Evolutionary conservation across 2,797 vertebrate species (phyloP).

Genomic region (Pseudocheirus occidentalis): DNA sequence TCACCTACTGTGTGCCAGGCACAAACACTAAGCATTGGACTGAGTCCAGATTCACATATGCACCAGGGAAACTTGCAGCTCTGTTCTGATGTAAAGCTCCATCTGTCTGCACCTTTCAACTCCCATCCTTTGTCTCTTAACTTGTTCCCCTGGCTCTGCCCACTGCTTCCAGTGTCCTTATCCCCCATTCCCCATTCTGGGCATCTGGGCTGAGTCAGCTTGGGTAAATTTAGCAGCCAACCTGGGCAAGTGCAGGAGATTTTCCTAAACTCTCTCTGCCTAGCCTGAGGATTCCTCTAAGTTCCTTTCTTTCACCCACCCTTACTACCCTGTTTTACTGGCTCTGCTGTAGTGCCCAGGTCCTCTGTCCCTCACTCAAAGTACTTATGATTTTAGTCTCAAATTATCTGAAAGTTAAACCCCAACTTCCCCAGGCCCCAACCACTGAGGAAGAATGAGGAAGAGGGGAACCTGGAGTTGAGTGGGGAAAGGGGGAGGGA

Average conservation of each 20-base stretch:
- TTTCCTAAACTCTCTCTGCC: constrained; percentile 58
- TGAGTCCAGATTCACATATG: not conserved
- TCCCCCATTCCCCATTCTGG: constrained; percentile 67
- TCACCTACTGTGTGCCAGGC: not conserved
- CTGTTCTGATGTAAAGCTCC: constrained; percentile 54
- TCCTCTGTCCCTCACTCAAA: constrained; percentile 18
- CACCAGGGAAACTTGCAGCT: not conserved
- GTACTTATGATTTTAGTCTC: constrained; percentile 35
- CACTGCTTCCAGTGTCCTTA: constrained; percentile 30
- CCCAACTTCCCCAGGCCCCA: not conserved
- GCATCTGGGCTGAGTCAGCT: constrained; percentile 75
- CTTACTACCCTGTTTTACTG: not conserved
- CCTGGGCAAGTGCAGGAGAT: constrained; percentile 62
- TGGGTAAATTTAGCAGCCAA: constrained; percentile 72
- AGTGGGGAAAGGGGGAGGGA: not conserved
- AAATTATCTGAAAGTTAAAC: constrained; percentile 46
- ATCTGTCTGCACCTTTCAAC: constrained; percentile 9
- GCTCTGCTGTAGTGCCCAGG: not conserved
- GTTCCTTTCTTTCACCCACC: constrained; percentile 37
- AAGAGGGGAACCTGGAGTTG: not conserved
- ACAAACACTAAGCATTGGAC: not conserved
- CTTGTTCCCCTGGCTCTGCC: constrained; percentile 48
- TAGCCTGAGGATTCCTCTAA: not conserved
- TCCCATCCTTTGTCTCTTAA: not conserved
- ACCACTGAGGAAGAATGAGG: not conserved